Percentiles rank a stretch among this genome's conserved stretches.
phyloP scores from a whole-genome alignment of 2,113 vertebrate genomes.

The Tapirus terrestris region DNA sequence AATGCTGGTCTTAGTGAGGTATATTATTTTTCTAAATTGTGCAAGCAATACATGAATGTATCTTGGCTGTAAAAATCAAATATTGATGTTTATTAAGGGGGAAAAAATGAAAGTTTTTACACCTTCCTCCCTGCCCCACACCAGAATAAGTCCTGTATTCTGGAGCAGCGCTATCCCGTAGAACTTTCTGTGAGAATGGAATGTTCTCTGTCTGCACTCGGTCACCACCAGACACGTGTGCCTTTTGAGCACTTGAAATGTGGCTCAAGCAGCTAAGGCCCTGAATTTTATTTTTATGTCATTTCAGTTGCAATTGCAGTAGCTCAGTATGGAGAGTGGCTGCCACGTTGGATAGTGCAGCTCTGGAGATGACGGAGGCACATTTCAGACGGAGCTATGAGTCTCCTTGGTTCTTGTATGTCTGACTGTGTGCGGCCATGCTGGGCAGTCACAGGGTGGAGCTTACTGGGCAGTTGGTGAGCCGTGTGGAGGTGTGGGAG shows the following conservation, averaged over 20 bases:
- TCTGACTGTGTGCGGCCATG: not conserved
- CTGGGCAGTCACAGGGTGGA: not conserved
- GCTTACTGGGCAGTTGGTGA: not conserved
- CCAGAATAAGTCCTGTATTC: not conserved
- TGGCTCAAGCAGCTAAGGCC: not conserved
- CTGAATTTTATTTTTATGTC: not conserved
- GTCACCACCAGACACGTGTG: rapidly evolving
- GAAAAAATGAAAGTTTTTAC: not conserved
- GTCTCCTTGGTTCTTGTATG: not conserved
- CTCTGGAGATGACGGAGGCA: not conserved
- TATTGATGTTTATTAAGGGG: not conserved
- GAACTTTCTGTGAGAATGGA: rapidly evolving
- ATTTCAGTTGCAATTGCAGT: not conserved
- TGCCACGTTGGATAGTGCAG: rapidly evolving
- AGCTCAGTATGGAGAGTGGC: not conserved
- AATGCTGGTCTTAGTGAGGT: rapidly evolving
- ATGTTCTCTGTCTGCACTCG: rapidly evolving
- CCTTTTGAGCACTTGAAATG: not conserved
- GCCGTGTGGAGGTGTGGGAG: not conserved
- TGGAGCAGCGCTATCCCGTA: not conserved
- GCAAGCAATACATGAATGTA: rapidly evolving
- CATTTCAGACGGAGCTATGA: not conserved
- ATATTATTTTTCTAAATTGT: not conserved
- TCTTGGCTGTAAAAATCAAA: not conserved
- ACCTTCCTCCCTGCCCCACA: not conserved